A percentile compares a stretch with the other conserved stretches of the same genome.
Evolutionary conservation across 2,888 invertebrate species (phyloP).

Genomic region (Tachystola acroxantha): DNA sequence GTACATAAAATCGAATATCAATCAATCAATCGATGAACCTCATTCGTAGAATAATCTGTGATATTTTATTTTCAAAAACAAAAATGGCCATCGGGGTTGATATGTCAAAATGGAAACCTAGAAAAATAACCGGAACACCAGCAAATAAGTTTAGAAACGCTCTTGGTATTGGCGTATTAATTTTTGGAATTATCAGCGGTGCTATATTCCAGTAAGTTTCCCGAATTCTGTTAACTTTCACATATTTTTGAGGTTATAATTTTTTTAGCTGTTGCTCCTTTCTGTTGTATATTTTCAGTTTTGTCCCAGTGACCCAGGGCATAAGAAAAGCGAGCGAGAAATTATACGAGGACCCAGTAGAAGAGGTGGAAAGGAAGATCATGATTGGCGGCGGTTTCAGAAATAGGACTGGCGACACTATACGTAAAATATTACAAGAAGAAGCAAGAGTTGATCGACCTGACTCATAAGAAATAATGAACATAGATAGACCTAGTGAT

Average conservation of each 20-base stretch:
- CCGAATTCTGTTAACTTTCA: not conserved
- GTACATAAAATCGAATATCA: no score
- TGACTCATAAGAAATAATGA: slow-evolving; percentile 40
- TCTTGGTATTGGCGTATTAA: slow-evolving; percentile 64
- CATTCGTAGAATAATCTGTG: no score
- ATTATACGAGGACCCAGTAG: slow-evolving; percentile 58
- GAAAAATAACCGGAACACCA: slow-evolving; percentile 82
- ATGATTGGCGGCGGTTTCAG: slow-evolving; percentile 55
- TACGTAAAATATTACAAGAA: slow-evolving; percentile 41
- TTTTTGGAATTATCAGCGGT: slow-evolving; percentile 55
- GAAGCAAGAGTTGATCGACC: slow-evolving; percentile 42
- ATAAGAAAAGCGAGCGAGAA: slow-evolving; percentile 38
- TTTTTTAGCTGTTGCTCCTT: slow-evolving; percentile 5
- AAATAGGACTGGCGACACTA: slow-evolving; percentile 33
- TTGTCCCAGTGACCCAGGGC: slow-evolving; percentile 34
- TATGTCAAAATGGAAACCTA: slow-evolving; percentile 80
- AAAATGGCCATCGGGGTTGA: slow-evolving; percentile 75
- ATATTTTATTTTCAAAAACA: no score
- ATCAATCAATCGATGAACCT: no score
- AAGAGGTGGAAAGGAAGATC: slow-evolving; percentile 57
- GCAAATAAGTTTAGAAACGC: slow-evolving; percentile 76
- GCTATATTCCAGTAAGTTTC: slow-evolving; percentile 71
- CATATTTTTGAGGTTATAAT: slow-evolving; percentile 30
- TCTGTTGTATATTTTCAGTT: slow-evolving; percentile 37
- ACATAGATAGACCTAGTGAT: slow-evolving; percentile 26